Evolutionary conservation across 2,888 invertebrate species (phyloP), one percentile per base, ranked within the genome.

Genomic region (Eueremaeus valkanovi): DNA sequence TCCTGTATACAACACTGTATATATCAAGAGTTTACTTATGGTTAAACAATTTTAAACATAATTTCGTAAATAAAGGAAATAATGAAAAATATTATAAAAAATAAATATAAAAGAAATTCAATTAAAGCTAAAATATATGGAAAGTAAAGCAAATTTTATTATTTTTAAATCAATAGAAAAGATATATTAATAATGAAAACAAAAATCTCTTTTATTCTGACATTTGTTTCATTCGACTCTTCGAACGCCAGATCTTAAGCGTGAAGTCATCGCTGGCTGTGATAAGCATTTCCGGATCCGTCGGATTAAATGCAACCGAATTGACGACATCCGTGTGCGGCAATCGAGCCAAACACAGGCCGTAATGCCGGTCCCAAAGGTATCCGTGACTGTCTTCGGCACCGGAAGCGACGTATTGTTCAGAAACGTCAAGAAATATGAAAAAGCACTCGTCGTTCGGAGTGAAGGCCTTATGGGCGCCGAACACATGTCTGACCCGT

Each of bases 381-480:
- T 92, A 92, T 1, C 91, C 92, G 81, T 90, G 89, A 81, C 89
- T 89, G 82, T 92, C 92, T 84, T 92, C 92, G 36, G 92, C 91
- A 13, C 92, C 92, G 84, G 92, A 92, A 55, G 92, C 92, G 13
- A 93, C 90, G 83, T 91, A 92, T 82, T 91, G 88, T 79, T 91
- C 87, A 81, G 89, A 90, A 6, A 92, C 92, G 82, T 92, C 92
- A 66, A 92, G 85, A 83, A 92, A 93, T 81, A 92, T 92, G 81
- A 92, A 92, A 82, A 92, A 92, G 81, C 92, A 92, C 81, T 92
- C 91, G 75, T 90, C 90, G 81, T 91, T 91, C 0, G 91, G 89
- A 2, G 92, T 92, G 82, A 90, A 93, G 0, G 91, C 92, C 82
- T 90, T 90, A 82, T 92, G 92, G 0, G 91, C 88, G 76, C 90